Evolutionary conservation across 2,113 vertebrate genomes (phyloP), one percentile per base, ranked within the genome.

Genomic region (Ploceus nigricollis): DNA sequence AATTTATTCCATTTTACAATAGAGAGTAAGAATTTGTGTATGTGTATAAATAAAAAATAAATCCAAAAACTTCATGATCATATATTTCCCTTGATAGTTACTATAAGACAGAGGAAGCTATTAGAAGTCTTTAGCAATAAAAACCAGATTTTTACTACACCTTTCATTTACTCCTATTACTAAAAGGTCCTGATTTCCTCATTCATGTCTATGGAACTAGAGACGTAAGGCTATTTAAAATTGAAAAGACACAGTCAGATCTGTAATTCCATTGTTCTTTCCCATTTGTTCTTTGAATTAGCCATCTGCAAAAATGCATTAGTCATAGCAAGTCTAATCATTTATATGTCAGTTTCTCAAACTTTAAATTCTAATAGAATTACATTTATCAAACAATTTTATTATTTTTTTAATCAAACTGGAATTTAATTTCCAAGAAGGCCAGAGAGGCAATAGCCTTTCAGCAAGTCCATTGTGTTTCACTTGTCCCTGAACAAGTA

Each of bases 251-350:
- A 39, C 2, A 51, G 9, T 8, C 6, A 6, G 7, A 31, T 22
- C 7, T 75, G 7, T 48, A 42, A 37, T 22, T 61, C 13, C 9
- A 35, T 73, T 37, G 35, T 47, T 45, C 8, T 76, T 65, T 75
- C 42, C 40, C 15, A 33, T 76, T 87, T 83, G 4, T 79, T 56
- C 47, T 56, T 51, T 73, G 35, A 3, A 70, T 64, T 50, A 28
- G 6, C 3, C 25, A 42, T 50, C 35, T 91, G 73, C 22, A 82
- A 47, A 50, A 53, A 56, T 8, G 2, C 2, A 1, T 23, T 27
- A 18, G 0, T 51, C 35, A 33, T 11, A 24, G 9, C 22, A 25
- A 56, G 2, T 30, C 15, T 58, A 72, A 54, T 76, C 0, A 58
- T 30, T 44, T 48, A 6, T 8, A 2, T 17, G 9, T 42, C 28